Evolutionary conservation across 2,113 vertebrate genomes (phyloP).

Genomic region (cat (Felis catus)): DNA sequence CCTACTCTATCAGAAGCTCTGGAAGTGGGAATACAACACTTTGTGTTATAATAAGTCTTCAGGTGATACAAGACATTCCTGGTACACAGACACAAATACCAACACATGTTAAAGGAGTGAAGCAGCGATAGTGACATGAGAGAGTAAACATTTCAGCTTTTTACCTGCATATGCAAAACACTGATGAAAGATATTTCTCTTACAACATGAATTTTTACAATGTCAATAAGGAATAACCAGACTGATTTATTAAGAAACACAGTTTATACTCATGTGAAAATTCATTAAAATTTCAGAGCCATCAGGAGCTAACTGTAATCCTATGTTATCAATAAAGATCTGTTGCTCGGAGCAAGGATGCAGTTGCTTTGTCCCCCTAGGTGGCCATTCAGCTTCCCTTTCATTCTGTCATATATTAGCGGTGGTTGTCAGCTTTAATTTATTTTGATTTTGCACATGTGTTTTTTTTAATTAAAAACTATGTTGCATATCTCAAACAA

Average conservation of each 20-base stretch:
- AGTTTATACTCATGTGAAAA: background rate
- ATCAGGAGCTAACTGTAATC: too few species aligned
- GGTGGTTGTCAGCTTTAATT: background rate
- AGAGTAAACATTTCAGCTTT: background rate
- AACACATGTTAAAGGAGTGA: background rate
- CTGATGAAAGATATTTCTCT: background rate
- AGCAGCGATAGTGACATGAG: background rate
- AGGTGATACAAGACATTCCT: background rate
- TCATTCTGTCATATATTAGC: background rate
- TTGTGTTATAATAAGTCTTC: background rate
- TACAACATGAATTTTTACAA: background rate
- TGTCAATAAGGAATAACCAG: background rate
- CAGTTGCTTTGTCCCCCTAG: fast-evolving
- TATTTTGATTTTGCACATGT: background rate
- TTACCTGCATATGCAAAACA: background rate
- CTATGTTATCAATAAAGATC: background rate
- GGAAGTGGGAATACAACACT: background rate
- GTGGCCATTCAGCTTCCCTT: background rate
- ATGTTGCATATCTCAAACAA: background rate
- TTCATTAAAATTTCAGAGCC: background rate
- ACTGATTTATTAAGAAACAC: background rate
- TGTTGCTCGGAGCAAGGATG: background rate
- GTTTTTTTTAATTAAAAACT: background rate
- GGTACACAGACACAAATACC: too few species aligned
- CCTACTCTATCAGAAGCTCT: background rate